phyloP scores from a whole-genome alignment of 2,113 vertebrate species.

The Pholis gunnellus region DNA sequence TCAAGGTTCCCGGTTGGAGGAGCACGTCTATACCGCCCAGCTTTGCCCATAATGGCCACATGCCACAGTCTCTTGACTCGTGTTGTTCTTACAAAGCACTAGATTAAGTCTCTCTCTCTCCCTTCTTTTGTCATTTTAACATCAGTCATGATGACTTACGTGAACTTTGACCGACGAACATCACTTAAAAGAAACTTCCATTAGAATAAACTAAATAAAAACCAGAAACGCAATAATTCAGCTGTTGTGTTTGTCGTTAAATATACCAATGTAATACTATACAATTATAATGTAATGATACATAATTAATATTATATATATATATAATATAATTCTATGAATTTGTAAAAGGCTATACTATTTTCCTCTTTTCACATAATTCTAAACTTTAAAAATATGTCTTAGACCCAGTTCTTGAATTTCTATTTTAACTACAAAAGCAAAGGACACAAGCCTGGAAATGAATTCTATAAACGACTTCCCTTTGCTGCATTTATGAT shows the following conservation, averaged over 20 bases:
- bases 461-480: background rate
- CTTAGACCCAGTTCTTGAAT: background rate
- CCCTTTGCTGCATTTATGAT: constrained; percentile 44
- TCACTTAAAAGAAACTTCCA: background rate
- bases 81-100: constrained; percentile 57
- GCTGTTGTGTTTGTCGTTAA: background rate
- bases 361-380: background rate
- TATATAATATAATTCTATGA: too few relatives aligned
- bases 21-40: constrained; percentile 24
- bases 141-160: background rate
- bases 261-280: background rate
- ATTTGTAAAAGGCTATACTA: background rate
- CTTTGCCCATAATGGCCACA: constrained; percentile 39
- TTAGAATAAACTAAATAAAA: background rate
- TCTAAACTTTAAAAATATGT: background rate
- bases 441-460: background rate
- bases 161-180: constrained; percentile 44
- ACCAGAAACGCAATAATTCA: background rate
- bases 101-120: background rate
- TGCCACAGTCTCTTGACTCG: constrained; percentile 35
- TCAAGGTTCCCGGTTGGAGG: constrained; percentile 49
- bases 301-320: too few relatives aligned
- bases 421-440: constrained; percentile 1
- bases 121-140: background rate
- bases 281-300: background rate